Conservation (phyloP, 2,113 vertebrate genomes). For the Patagioenas fasciata region DNA sequence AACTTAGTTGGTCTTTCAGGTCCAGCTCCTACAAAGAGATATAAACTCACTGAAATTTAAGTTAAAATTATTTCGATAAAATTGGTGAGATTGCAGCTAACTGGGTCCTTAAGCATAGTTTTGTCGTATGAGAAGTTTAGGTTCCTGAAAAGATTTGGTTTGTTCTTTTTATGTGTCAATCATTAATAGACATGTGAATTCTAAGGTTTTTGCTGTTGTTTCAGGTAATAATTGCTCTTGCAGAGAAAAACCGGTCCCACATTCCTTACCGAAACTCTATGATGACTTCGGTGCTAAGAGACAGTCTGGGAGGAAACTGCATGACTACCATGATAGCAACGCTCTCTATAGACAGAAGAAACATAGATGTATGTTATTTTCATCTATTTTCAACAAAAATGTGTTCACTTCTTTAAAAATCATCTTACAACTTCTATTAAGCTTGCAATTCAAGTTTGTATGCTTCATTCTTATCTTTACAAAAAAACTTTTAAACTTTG, state of each 20-base stretch:
- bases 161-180: background rate
- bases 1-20: background rate
- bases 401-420: background rate
- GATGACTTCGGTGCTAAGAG: conserved; percentile 96
- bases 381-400: background rate
- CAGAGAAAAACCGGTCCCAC: conserved; percentile 91
- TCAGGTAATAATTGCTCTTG: conserved; percentile 95
- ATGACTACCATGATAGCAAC: conserved; percentile 98
- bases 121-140: background rate
- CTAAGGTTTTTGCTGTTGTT: background rate
- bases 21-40: background rate
- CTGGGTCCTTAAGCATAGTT: accelerated
- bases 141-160: background rate
- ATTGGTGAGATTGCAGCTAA: background rate
- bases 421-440: background rate
- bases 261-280: conserved; percentile 97
- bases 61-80: background rate
- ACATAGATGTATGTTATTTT: conserved; percentile 81
- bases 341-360: conserved; percentile 86
- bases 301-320: conserved; percentile 97
- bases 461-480: background rate
- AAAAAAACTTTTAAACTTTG: background rate
- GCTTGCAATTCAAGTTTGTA: background rate
- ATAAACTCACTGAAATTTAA: background rate
- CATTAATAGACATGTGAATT: background rate